Evolutionary conservation across 2,797 vertebrate species (phyloP).

Genomic region (Eutrigla gurnardus): DNA sequence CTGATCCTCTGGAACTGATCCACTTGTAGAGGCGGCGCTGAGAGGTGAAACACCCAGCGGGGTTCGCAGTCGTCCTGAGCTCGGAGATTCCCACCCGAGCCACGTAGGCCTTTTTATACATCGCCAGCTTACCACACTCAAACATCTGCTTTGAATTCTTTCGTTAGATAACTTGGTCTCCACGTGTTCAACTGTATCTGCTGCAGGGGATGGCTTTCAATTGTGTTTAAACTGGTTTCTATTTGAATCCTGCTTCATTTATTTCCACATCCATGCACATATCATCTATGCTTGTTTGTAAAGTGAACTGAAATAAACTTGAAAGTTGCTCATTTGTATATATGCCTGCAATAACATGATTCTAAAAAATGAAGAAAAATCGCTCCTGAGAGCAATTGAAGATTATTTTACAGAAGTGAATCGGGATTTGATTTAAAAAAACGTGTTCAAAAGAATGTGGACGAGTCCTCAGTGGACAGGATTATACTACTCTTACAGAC

Average conservation of each 20-base stretch:
- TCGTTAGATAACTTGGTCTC: constrained; percentile 18
- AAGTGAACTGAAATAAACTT: no score
- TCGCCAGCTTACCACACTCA: constrained; percentile 15
- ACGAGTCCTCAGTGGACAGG: constrained; percentile 25
- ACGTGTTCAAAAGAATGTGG: constrained; percentile 1
- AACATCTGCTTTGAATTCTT: constrained; percentile 44
- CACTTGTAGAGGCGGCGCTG: constrained; percentile 37
- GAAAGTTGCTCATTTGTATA: neutral
- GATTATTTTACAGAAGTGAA: neutral
- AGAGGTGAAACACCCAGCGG: constrained; percentile 42
- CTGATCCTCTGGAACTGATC: constrained; percentile 68
- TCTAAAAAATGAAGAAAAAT: neutral
- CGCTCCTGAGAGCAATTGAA: neutral
- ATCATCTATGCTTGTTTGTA: neutral
- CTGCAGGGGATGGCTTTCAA: neutral
- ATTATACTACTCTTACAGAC: constrained; percentile 34
- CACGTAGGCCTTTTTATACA: constrained; percentile 32
- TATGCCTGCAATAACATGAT: neutral
- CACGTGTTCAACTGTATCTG: constrained; percentile 7
- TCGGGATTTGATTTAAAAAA: neutral
- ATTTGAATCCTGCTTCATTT: neutral
- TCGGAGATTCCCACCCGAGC: constrained; percentile 35
- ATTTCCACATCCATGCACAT: neutral
- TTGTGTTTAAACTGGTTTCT: neutral
- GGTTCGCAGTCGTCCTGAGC: constrained; percentile 22